Conservation (phyloP, 2,888 invertebrate genomes). For the Drosophila niveifrons region DNA sequence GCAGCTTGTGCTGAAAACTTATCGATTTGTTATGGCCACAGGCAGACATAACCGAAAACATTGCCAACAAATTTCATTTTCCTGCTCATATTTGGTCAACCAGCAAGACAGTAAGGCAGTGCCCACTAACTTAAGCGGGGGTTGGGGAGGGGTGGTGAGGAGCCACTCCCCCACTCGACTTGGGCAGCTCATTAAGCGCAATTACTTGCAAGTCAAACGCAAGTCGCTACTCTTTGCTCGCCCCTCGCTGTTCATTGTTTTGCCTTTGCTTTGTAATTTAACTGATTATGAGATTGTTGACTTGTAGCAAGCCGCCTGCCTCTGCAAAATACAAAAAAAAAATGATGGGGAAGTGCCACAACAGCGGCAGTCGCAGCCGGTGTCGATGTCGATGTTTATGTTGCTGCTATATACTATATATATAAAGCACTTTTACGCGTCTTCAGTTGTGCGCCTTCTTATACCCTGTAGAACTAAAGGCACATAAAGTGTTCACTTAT, state of each 20-base stretch:
- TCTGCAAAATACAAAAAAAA: slow-evolving; percentile 6
- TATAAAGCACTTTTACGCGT: slow-evolving; percentile 59
- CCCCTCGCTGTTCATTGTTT: slow-evolving; percentile 37
- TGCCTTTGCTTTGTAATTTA: slow-evolving; percentile 69
- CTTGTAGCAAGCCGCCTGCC: slow-evolving; percentile 50
- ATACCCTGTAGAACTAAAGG: slow-evolving; percentile 25
- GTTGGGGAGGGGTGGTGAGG: too few species aligned
- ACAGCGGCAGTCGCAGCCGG: slow-evolving; percentile 22
- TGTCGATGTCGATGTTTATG: slow-evolving; percentile 35
- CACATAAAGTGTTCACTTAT: neutral
- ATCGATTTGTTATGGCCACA: slow-evolving; percentile 44
- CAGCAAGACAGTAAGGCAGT: neutral
- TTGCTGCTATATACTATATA: slow-evolving; percentile 31
- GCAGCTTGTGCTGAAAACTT: slow-evolving; percentile 39
- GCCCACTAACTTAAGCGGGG: neutral
- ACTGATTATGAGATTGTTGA: slow-evolving; percentile 82
- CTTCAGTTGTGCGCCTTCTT: slow-evolving; percentile 44
- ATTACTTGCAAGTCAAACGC: slow-evolving; percentile 44
- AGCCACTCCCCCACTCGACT: slow-evolving; percentile 49
- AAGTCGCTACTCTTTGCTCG: slow-evolving; percentile 19
- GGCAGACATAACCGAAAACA: slow-evolving; percentile 30
- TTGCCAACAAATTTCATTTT: slow-evolving; percentile 23
- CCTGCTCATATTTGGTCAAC: slow-evolving; percentile 42
- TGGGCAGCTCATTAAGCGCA: slow-evolving; percentile 55
- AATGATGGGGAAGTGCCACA: slow-evolving; percentile 45